Percentiles rank a stretch among this genome's conserved stretches.
These are phyloP conservation scores for Tetrax tetrax DNA, from an alignment of 2,113 vertebrate species.

Conservation along the genomic window DNA sequence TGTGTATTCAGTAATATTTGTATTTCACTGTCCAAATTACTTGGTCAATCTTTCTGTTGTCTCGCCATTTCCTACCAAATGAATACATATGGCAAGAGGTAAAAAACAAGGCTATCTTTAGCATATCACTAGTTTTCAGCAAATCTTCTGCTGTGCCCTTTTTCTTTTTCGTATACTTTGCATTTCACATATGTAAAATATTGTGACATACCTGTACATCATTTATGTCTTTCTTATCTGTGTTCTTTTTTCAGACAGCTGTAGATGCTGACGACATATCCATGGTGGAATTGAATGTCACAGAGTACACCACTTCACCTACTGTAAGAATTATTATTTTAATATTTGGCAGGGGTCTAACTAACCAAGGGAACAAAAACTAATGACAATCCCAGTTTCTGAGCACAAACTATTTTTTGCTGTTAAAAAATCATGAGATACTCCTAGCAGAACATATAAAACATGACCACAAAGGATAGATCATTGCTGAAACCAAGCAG, in stretches of 20 bases:
- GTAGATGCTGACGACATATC: constrained; percentile 77
- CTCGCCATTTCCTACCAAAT: background rate
- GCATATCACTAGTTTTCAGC: background rate
- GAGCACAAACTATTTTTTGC: background rate
- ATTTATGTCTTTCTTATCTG: background rate
- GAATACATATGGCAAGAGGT: background rate
- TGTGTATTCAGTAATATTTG: background rate
- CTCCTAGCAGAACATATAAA: background rate
- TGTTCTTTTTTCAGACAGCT: constrained; percentile 67
- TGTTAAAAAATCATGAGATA: background rate
- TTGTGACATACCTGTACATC: background rate
- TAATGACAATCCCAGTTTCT: background rate
- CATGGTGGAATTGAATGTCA: constrained; percentile 73
- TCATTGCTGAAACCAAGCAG: background rate
- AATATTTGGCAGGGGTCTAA: background rate
- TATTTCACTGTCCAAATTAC: background rate
- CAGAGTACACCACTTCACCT: constrained; percentile 49
- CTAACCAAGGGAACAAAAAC: background rate
- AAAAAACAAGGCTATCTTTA: background rate
- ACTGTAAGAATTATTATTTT: constrained; percentile 66
- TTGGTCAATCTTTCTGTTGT: background rate
- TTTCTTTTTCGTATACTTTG: background rate
- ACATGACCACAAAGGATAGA: background rate
- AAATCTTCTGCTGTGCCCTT: background rate
- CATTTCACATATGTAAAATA: background rate